Conservation (phyloP, 2,888 invertebrate genomes). For the Pteria penguin region DNA sequence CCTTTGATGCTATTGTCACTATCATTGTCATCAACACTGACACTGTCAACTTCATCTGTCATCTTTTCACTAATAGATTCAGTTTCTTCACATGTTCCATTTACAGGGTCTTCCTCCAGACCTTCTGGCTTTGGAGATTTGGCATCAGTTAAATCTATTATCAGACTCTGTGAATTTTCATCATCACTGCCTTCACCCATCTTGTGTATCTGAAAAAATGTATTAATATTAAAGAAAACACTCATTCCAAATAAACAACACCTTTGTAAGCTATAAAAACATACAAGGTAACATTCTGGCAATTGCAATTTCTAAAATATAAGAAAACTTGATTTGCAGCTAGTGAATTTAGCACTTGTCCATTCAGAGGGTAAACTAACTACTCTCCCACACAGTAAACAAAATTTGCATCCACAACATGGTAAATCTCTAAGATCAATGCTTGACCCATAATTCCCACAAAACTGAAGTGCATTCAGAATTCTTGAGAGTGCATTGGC, state of each 20-base stretch:
- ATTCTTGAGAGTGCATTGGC: not conserved
- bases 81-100: not conserved
- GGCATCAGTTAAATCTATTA: slow-evolving; percentile 7
- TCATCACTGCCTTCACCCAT: not conserved
- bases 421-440: not conserved
- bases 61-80: not conserved
- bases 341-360: too few species aligned
- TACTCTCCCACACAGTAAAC: too few species aligned
- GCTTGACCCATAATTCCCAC: not conserved
- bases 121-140: not conserved
- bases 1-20: too few species aligned
- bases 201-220: too few species aligned
- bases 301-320: too few species aligned
- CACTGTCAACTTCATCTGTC: not conserved
- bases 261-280: too few species aligned
- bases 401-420: not conserved
- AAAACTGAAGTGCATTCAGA: not conserved
- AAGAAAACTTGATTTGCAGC: too few species aligned
- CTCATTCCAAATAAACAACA: too few species aligned
- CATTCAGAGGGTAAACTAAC: too few species aligned
- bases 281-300: too few species aligned
- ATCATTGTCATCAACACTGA: not conserved
- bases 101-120: not conserved
- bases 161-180: slow-evolving; percentile 12
- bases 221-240: too few species aligned